Evolutionary conservation across 2,797 vertebrate genomes (phyloP).

Genomic region (Nannoperca obscura): DNA sequence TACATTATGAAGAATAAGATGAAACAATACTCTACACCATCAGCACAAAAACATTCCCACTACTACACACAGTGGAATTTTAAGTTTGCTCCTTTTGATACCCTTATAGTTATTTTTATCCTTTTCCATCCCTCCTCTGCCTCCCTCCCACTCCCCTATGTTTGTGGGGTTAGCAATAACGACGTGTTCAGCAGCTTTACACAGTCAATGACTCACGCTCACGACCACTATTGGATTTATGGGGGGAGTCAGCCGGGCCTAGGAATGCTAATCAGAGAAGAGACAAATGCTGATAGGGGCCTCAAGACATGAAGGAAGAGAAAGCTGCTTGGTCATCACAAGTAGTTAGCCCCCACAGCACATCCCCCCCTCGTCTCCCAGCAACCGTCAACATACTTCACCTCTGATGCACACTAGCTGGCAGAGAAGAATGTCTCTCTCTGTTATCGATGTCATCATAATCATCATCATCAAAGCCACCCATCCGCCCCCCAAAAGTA

Average conservation of each 20-base stretch:
- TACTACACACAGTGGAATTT: not conserved
- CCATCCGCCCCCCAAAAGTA: too few species aligned
- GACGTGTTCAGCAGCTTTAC: slow-evolving; percentile 75
- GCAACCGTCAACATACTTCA: slow-evolving; percentile 54
- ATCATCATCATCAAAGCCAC: slow-evolving; percentile 36
- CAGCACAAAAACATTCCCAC: not conserved
- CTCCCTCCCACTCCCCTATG: slow-evolving; percentile 5
- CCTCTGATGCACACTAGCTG: slow-evolving; percentile 17
- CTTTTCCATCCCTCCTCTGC: slow-evolving; percentile 15
- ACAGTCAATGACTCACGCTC: slow-evolving; percentile 73
- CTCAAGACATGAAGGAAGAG: slow-evolving; percentile 43
- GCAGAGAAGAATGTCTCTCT: slow-evolving; percentile 19
- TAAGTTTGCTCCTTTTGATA: slow-evolving; percentile 17
- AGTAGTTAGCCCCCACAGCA: slow-evolving; percentile 37
- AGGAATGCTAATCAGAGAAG: slow-evolving; percentile 72
- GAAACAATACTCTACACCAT: not conserved
- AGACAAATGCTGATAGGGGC: slow-evolving; percentile 58
- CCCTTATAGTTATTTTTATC: slow-evolving; percentile 37
- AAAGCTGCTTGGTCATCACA: slow-evolving; percentile 75
- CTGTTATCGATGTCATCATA: slow-evolving; percentile 22
- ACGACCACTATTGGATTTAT: slow-evolving; percentile 69
- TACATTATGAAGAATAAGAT: not conserved
- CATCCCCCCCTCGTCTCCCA: slow-evolving; percentile 25
- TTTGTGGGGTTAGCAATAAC: slow-evolving; percentile 69
- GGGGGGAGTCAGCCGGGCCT: slow-evolving; percentile 48